Percentiles rank a stretch among this genome's conserved stretches.
Evolutionary conservation across 2,113 vertebrate genomes (phyloP).

Genomic region (Scolopax mira): DNA sequence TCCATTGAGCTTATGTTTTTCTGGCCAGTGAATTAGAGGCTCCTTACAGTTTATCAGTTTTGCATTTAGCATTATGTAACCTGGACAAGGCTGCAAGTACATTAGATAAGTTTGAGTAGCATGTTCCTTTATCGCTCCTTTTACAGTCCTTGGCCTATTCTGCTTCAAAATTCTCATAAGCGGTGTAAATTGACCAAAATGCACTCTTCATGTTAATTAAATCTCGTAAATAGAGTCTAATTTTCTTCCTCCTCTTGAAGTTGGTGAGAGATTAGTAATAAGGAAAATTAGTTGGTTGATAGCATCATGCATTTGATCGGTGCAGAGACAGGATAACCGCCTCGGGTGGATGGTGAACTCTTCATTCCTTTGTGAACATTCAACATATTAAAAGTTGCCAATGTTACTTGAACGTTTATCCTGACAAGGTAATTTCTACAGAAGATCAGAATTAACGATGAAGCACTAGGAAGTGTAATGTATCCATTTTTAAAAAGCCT

Average conservation of each 20-base stretch:
- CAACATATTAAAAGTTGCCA: not conserved
- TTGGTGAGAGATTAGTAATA: constrained; percentile 41
- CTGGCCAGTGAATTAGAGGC: not conserved
- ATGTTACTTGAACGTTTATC: not conserved
- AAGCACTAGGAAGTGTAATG: not conserved
- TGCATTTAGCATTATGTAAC: not conserved
- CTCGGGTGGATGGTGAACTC: not conserved
- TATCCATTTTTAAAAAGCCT: not conserved
- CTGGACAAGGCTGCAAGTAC: not conserved
- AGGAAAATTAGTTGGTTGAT: constrained; percentile 16
- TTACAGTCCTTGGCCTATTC: not conserved
- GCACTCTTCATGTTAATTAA: constrained; percentile 2
- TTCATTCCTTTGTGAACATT: not conserved
- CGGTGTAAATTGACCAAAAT: not conserved
- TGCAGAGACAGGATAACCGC: not conserved
- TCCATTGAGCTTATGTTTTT: not conserved
- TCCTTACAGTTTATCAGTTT: not conserved
- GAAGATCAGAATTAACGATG: not conserved
- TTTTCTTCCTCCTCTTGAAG: constrained; percentile 6
- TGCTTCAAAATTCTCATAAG: not conserved
- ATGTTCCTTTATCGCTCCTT: not conserved
- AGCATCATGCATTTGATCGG: not conserved
- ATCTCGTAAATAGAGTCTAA: not conserved
- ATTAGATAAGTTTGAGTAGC: not conserved
- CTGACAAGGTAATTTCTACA: not conserved